Conservation (phyloP, 2,888 invertebrate genomes). For the Pyrocoelia pectoralis region DNA sequence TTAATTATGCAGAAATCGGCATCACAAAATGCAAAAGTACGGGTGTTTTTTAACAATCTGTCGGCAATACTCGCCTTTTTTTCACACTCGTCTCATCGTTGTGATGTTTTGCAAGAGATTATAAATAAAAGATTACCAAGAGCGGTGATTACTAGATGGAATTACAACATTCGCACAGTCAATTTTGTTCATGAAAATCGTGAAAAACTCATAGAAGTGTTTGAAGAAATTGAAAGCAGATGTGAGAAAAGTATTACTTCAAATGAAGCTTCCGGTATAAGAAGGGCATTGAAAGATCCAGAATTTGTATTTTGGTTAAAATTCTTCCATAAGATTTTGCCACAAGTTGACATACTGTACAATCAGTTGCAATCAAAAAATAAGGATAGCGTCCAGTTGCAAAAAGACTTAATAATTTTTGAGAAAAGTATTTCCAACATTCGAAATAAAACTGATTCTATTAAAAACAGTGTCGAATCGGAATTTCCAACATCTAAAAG, state of each 20-base stretch:
- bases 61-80: conserved; percentile 5
- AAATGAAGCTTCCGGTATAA: background rate
- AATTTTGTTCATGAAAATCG: background rate
- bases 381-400: too few relatives aligned
- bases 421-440: too few relatives aligned
- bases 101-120: background rate
- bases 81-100: background rate
- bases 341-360: background rate
- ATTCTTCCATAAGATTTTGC: background rate
- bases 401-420: too few relatives aligned
- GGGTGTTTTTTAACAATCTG: conserved; percentile 8
- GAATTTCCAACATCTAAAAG: too few relatives aligned
- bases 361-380: background rate
- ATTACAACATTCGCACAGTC: background rate
- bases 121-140: background rate
- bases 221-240: background rate
- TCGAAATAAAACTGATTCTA: too few relatives aligned
- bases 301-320: background rate
- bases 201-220: background rate
- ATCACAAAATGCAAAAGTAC: conserved; percentile 2
- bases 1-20: conserved; percentile 24
- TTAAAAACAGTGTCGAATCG: too few relatives aligned
- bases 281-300: background rate
- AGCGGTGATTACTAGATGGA: background rate
- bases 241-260: background rate